A percentile compares a stretch with the other conserved stretches of the same genome.
Conservation (phyloP, 2,888 invertebrate genomes). For the Xanthia icteritia region DNA sequence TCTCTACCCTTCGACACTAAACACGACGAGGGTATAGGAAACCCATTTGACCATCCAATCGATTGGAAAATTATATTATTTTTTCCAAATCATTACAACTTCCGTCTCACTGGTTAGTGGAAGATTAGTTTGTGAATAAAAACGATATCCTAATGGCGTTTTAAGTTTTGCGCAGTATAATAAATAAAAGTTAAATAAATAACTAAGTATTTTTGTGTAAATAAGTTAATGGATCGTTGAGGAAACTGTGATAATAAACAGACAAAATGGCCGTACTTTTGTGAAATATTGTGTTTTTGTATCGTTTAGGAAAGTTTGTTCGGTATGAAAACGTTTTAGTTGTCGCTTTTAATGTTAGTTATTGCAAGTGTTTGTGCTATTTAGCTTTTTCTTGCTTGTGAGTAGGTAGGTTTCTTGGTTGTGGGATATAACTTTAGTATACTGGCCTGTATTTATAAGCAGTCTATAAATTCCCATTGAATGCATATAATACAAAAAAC, state of each 20-base stretch:
- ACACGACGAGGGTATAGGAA: slow-evolving; percentile 33
- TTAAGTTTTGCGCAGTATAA: slow-evolving; percentile 32
- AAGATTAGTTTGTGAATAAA: slow-evolving; percentile 46
- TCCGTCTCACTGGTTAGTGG: slow-evolving; percentile 46
- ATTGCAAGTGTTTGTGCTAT: slow-evolving; percentile 21
- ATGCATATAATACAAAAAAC: no score
- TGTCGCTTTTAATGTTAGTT: slow-evolving; percentile 42
- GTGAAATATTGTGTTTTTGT: slow-evolving; percentile 60
- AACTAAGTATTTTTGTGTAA: slow-evolving; percentile 28
- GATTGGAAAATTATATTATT: slow-evolving; percentile 66
- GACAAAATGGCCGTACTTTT: slow-evolving; percentile 49
- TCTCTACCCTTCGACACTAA: slow-evolving; percentile 31
- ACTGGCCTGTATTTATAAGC: neutral
- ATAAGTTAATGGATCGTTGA: slow-evolving; percentile 57
- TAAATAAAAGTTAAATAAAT: slow-evolving; percentile 48
- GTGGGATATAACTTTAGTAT: neutral
- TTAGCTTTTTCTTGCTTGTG: slow-evolving; percentile 17
- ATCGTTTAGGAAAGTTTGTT: slow-evolving; percentile 46
- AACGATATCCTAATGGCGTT: slow-evolving; percentile 18
- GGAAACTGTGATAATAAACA: slow-evolving; percentile 53
- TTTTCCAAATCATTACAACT: slow-evolving; percentile 65
- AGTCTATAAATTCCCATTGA: neutral
- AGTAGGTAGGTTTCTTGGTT: slow-evolving; percentile 12
- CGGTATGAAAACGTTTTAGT: slow-evolving; percentile 39
- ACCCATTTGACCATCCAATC: slow-evolving; percentile 57